phyloP scores from a whole-genome alignment of 2,113 vertebrate genomes.

The Ariopsis seemanni region DNA sequence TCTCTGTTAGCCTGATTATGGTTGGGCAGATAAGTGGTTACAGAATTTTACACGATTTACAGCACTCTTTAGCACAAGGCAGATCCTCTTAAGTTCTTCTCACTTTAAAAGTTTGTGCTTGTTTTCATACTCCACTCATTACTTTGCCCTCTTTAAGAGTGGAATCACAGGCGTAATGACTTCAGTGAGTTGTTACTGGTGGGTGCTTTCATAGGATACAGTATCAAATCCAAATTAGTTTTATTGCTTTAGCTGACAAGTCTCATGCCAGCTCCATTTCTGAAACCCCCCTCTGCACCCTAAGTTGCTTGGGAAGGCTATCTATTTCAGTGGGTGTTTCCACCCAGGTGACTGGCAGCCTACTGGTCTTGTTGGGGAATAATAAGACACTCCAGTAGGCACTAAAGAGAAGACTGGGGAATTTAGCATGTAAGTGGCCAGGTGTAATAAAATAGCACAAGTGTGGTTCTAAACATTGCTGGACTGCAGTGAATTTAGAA shows the following conservation, averaged over 20 bases:
- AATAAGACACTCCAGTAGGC: slow-evolving; percentile 30
- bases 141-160: slow-evolving; percentile 14
- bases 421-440: slow-evolving; percentile 13
- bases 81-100: background rate
- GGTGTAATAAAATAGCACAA: slow-evolving; percentile 1
- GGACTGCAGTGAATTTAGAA: slow-evolving; percentile 29
- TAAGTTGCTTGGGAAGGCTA: slow-evolving; percentile 1
- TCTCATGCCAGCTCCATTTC: slow-evolving; percentile 11
- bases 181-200: slow-evolving; percentile 30
- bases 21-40: background rate
- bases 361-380: slow-evolving; percentile 17
- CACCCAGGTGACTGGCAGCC: slow-evolving; percentile 28
- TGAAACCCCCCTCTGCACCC: slow-evolving; percentile 15
- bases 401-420: slow-evolving; percentile 22
- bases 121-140: slow-evolving; percentile 28
- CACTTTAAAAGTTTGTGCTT: slow-evolving; percentile 26
- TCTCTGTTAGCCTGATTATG: slow-evolving; percentile 18
- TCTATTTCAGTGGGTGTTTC: slow-evolving; percentile 46
- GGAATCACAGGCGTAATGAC: slow-evolving; percentile 31
- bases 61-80: slow-evolving; percentile 7
- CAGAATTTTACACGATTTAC: background rate
- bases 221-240: slow-evolving; percentile 43
- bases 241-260: slow-evolving; percentile 42
- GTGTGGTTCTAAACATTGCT: slow-evolving; percentile 9
- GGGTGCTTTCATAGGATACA: slow-evolving; percentile 28